phyloP scores from a whole-genome alignment of 1,140 invertebrate genomes.

The Bombus confusus region DNA sequence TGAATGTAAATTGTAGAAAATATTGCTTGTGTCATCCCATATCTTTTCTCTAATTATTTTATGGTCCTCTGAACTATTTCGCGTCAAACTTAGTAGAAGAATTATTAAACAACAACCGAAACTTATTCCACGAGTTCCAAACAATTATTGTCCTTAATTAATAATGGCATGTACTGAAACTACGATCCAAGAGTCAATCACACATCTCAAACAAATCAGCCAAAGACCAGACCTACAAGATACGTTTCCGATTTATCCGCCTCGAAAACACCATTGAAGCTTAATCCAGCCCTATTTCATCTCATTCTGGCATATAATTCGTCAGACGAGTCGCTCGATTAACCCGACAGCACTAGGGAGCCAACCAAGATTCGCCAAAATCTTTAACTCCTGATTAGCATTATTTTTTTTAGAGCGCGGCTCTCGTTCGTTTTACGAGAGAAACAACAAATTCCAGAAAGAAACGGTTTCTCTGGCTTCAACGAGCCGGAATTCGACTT shows the following conservation, averaged over 20 bases:
- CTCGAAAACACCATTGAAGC: background rate
- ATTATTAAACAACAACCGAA: background rate
- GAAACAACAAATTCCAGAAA: background rate
- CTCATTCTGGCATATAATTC: background rate
- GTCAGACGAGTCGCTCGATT: background rate
- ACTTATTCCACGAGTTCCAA: background rate
- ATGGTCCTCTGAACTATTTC: too few relatives aligned
- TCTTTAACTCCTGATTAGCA: background rate
- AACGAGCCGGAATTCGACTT: slow-evolving; percentile 16
- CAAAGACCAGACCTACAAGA: background rate
- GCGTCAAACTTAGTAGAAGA: too few relatives aligned
- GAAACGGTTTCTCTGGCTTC: background rate
- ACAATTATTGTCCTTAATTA: background rate
- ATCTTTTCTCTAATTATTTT: too few relatives aligned
- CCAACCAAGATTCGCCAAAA: background rate
- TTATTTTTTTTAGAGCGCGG: background rate
- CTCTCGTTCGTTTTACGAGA: background rate
- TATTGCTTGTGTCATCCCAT: too few relatives aligned
- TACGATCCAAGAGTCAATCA: background rate
- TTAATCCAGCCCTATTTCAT: background rate
- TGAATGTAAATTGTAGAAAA: too few relatives aligned
- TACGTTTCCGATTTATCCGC: background rate
- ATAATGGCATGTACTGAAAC: too few relatives aligned
- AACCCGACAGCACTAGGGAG: background rate
- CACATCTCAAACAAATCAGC: background rate